Evolutionary conservation across 2,888 invertebrate genomes (phyloP), one percentile per base, ranked within the genome.

Genomic region (Copidosoma aretas): DNA sequence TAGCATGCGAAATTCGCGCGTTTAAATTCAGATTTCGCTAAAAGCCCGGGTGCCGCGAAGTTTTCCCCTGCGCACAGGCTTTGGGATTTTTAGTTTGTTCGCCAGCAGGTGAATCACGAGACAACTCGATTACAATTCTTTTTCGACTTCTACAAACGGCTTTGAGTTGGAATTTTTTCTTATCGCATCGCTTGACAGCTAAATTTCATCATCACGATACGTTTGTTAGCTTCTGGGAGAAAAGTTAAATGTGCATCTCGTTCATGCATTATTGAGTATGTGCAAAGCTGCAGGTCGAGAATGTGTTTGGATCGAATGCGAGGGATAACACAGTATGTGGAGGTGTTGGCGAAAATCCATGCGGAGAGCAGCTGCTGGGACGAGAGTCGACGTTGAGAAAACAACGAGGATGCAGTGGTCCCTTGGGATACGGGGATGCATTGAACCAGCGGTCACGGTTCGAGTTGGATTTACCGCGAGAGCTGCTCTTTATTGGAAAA

Each of bases 21-120:
- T 67, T 58, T 41, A 57, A 61, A 58, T 67, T 39, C 57, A 61
- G 56, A 67, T 60, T 56, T 46, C 22, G 25, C 57, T 62, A 61
- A 61, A 67, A 61, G 57, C 57, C 5, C 39, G 25, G 53, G 24
- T 62, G 54, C 15, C n/a, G 22, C 19, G 46, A 43, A 57, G n/a
- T n/a, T 64, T 39, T 19, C 21, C 56, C 56, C 43, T 64, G 52
- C 21, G 52, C n/a, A 17, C 21, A 46, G 43, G 22, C 19, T 43
- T 58, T 53, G 53, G 8, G 8, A 32, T 32, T 32, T 32, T 32
- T 32, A 3, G 32, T 32, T 32, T 32, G 32, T 32, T 8, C 32
- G 32, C n/a, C n/a, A n/a, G n/a, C n/a, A n/a, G n/a, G n/a, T 32
- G 32, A 32, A 8, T 3, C 8, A 32, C 3, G 32, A 32, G n/a